Conservation (phyloP, 1,140 invertebrate species). For the Neodiprion pinetum region DNA sequence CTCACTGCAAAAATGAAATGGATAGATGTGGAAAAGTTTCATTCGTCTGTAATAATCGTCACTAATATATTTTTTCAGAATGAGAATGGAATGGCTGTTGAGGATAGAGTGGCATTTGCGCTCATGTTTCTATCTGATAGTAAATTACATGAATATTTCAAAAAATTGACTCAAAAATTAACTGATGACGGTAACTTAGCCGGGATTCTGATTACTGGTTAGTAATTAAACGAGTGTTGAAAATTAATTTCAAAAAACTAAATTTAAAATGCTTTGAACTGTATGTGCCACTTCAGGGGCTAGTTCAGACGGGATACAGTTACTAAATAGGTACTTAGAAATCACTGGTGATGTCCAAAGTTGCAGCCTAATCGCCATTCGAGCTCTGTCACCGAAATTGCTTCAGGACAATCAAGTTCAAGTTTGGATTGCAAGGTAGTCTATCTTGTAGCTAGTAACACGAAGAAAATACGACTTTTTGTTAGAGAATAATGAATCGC, state of each 20-base stretch:
- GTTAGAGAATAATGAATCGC: conserved; percentile 12
- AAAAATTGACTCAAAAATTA: conserved; percentile 72
- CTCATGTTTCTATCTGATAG: conserved; percentile 86
- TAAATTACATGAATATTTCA: conserved; percentile 81
- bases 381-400: conserved; percentile 73
- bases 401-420: conserved; percentile 69
- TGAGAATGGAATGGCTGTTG: conserved; percentile 81
- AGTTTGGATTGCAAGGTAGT: conserved; percentile 77
- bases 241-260: background rate
- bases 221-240: conserved; percentile 21
- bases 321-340: conserved; percentile 91
- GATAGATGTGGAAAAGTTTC: conserved; percentile 17
- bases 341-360: conserved; percentile 92
- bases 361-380: conserved; percentile 80
- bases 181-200: conserved; percentile 82
- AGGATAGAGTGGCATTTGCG: conserved; percentile 94
- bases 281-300: conserved; percentile 63
- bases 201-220: conserved; percentile 86
- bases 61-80: conserved; percentile 64
- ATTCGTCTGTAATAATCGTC: conserved; percentile 22
- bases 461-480: conserved; percentile 14
- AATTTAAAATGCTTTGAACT: background rate
- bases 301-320: conserved; percentile 74
- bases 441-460: background rate
- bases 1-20: conserved; percentile 19